Conservation (phyloP, 2,888 invertebrate species). For the Apotomis betuletana region DNA sequence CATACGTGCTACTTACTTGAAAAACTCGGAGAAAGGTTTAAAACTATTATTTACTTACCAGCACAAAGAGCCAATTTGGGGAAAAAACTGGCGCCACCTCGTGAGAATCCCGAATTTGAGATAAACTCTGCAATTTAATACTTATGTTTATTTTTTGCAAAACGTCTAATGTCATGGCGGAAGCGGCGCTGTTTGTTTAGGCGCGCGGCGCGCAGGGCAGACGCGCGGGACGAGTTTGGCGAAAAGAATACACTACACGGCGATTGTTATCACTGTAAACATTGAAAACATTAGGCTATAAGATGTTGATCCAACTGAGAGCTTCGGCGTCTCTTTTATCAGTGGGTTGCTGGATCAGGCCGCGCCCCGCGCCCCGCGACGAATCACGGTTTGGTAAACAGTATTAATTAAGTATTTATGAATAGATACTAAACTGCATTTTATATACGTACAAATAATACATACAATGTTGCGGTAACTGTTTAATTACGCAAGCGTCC, state of each 20-base stretch:
- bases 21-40: constrained; percentile 25
- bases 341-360: constrained; percentile 2
- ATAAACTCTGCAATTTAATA: constrained; percentile 67
- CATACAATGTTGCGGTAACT: no score
- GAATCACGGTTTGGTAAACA: no score
- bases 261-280: constrained; percentile 63
- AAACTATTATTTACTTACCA: constrained; percentile 37
- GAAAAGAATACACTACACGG: constrained; percentile 61
- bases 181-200: constrained; percentile 75
- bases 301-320: constrained; percentile 37
- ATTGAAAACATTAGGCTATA: constrained; percentile 47
- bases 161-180: constrained; percentile 72
- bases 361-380: background rate
- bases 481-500: no score
- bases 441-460: no score
- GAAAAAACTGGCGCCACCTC: constrained; percentile 68
- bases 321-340: constrained; percentile 34
- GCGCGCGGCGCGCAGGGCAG: constrained; percentile 60
- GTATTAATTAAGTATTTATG: no score
- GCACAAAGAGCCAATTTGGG: constrained; percentile 51
- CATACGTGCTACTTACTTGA: no score
- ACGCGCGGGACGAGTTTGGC: constrained; percentile 76
- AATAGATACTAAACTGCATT: no score
- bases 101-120: constrained; percentile 59
- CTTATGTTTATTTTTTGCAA: constrained; percentile 68